Evolutionary conservation across 2,888 invertebrate genomes (phyloP).

Genomic region (Drosophila ochracea): DNA sequence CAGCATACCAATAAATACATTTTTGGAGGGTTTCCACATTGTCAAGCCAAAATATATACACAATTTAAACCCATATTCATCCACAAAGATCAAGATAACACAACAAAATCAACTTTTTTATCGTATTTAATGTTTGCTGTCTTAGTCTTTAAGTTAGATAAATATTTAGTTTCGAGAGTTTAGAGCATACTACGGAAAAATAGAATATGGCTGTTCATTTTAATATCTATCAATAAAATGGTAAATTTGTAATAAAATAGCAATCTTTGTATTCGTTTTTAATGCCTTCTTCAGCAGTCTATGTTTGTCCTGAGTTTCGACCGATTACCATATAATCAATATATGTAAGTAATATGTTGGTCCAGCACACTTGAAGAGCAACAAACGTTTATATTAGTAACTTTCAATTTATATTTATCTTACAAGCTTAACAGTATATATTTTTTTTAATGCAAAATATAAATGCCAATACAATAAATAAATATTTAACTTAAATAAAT

Average conservation of each 20-base stretch:
- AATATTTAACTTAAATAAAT: conserved; percentile 38
- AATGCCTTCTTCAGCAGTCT: not conserved
- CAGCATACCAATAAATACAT: conserved; percentile 4
- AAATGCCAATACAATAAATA: conserved; percentile 73
- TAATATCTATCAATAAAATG: conserved; percentile 37
- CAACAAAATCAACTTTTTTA: conserved; percentile 52
- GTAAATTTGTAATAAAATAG: conserved; percentile 34
- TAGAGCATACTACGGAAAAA: conserved; percentile 14
- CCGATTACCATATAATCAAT: not conserved
- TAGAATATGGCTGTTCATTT: conserved; percentile 15
- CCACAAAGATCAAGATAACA: not conserved
- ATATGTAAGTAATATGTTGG: not conserved
- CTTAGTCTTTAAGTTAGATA: not conserved
- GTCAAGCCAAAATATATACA: conserved; percentile 33
- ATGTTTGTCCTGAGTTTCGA: not conserved
- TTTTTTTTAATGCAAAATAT: conserved; percentile 50
- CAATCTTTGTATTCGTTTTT: not conserved
- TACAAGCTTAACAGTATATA: conserved; percentile 17
- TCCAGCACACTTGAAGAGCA: not conserved
- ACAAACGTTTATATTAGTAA: not conserved
- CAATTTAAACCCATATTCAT: conserved; percentile 6
- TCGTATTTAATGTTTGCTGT: conserved; percentile 14
- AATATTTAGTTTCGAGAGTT: conserved; percentile 18
- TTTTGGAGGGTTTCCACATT: not conserved
- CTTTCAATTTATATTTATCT: conserved; percentile 3